Conservation (phyloP, 2,113 vertebrate genomes). For the Oncorhynchus nerka region DNA sequence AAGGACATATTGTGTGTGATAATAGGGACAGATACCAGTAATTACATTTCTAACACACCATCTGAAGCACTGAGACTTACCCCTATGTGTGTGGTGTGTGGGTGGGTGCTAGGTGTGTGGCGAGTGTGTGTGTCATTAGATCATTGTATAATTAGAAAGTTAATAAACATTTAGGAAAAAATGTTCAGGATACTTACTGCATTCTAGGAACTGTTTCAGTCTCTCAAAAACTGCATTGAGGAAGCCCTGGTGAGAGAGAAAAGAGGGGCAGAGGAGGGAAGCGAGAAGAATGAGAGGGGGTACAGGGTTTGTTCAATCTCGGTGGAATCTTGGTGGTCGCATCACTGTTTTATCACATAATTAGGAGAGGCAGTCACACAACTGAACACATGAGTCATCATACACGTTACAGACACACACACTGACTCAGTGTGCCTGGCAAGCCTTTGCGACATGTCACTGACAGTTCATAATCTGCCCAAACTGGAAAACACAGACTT, state of each 20-base stretch:
- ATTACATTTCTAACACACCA: slow-evolving; percentile 36
- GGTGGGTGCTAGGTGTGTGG: not conserved
- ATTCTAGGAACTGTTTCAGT: slow-evolving; percentile 91
- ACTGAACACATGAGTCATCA: not conserved
- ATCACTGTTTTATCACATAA: slow-evolving; percentile 35
- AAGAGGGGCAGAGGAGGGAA: slow-evolving; percentile 36
- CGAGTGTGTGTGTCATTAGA: slow-evolving; percentile 4
- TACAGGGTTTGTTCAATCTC: slow-evolving; percentile 43
- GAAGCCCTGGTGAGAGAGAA: slow-evolving; percentile 78
- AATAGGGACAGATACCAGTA: slow-evolving; percentile 36
- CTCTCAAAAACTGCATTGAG: slow-evolving; percentile 90
- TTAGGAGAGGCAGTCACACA: slow-evolving; percentile 23
- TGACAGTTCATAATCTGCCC: no score
- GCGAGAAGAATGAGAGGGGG: not conserved
- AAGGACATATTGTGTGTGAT: slow-evolving; percentile 53
- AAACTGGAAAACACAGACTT: no score
- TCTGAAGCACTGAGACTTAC: slow-evolving; percentile 16
- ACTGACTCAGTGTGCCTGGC: not conserved
- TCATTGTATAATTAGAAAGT: not conserved
- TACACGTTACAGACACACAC: not conserved
- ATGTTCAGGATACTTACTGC: slow-evolving; percentile 83
- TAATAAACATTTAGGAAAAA: not conserved
- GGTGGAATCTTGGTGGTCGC: slow-evolving; percentile 44
- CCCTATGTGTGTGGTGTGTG: slow-evolving; percentile 7
- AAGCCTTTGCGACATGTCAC: not conserved